phyloP scores from a whole-genome alignment of 2,113 vertebrate genomes.

The Oreochromis aureus region DNA sequence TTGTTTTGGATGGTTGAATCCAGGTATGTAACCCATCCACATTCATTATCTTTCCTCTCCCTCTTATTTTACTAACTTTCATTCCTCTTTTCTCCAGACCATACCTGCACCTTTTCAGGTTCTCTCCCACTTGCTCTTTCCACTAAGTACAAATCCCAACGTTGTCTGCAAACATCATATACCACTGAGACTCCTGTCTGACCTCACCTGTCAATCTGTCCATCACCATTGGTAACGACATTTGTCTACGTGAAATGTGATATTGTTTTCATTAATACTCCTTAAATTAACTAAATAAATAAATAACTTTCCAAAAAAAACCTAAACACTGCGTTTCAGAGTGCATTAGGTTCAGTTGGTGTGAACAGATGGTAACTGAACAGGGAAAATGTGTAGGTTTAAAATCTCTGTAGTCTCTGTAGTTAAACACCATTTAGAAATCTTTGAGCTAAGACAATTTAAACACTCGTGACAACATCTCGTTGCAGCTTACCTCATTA shows the following conservation, averaged over 20 bases:
- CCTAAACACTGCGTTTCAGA: background rate
- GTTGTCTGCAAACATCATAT: background rate
- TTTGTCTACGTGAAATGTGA: background rate
- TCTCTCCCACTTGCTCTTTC: background rate
- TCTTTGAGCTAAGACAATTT: background rate
- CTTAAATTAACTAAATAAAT: background rate
- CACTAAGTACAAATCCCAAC: background rate
- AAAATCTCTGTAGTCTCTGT: background rate
- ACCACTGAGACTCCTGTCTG: background rate
- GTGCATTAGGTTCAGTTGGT: background rate
- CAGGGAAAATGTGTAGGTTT: background rate
- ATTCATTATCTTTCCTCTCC: background rate
- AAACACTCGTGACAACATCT: background rate
- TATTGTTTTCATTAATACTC: background rate
- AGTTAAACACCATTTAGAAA: background rate
- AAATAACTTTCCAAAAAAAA: background rate
- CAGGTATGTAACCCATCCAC: background rate
- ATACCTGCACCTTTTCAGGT: background rate
- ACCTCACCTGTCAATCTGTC: background rate
- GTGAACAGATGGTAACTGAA: background rate
- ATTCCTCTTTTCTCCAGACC: background rate
- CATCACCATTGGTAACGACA: background rate
- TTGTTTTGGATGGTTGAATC: background rate
- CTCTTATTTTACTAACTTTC: background rate
- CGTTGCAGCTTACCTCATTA: conserved; percentile 53